Evolutionary conservation across 2,888 invertebrate species (phyloP).

Genomic region (Polymixis flavicincta): DNA sequence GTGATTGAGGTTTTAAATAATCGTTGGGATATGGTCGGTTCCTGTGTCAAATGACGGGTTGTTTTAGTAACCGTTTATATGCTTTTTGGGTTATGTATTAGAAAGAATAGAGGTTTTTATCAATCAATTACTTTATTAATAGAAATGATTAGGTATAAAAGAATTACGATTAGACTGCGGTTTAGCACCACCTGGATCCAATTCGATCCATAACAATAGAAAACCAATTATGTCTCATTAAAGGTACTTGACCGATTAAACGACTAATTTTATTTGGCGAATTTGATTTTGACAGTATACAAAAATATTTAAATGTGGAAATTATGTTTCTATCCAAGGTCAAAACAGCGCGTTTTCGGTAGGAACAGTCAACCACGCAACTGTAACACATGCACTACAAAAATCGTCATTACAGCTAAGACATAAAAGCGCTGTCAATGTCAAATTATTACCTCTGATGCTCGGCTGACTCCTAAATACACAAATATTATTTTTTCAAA

Average conservation of each 20-base stretch:
- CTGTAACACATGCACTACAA: background rate
- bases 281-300: background rate
- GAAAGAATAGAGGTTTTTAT: background rate
- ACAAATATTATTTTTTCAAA: background rate
- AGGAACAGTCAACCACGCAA: background rate
- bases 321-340: background rate
- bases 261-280: background rate
- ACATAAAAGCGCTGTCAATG: background rate
- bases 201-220: no score
- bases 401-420: background rate
- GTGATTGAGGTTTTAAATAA: background rate
- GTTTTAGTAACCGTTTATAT: background rate
- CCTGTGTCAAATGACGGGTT: no score
- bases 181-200: no score
- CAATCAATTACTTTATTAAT: background rate
- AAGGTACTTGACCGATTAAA: no score
- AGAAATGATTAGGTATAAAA: background rate
- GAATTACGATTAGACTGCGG: background rate
- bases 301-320: background rate
- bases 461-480: background rate
- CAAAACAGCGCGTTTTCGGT: background rate
- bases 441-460: background rate
- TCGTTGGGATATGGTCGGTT: no score
- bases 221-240: no score
- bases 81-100: background rate